Base-by-base conservation (phyloP, 1,140 invertebrate species). In the Camponotus pennsylvanicus region DNA sequence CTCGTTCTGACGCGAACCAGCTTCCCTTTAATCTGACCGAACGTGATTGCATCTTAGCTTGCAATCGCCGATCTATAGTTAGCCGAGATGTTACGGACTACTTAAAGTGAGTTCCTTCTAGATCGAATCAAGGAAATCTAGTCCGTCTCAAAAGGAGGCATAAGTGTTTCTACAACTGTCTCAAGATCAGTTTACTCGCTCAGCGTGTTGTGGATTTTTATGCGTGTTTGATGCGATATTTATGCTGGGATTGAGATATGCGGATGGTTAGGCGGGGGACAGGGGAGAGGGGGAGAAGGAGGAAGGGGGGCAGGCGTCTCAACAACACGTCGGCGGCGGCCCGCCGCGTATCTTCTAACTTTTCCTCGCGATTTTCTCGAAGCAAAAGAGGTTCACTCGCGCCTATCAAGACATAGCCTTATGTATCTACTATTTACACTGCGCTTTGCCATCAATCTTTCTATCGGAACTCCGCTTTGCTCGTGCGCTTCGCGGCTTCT, bases 271-370 rank as follows among this genome's bases (percentile, higher is more conserved):
- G 49, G 13, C 13, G 49, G 83, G 67, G 85, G 42, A 49, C 64
- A 71, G 79, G 83, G 79, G 76, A 71, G 15, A 64, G 82, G 55
- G 88, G 61, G 85, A 42, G 55, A 69, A 67, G 78, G 86, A 79
- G 71, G 77, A 18, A 69, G 86, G 49, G 89, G 91, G 92, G 91
- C 92, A 91, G 88, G 91, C 92, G 92, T 93, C 92, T 93, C 92
- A 93, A 93, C 89, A 93, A 93, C 93, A 93, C 88, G 88, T 92
- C 90, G 87, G 91, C 91, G 92, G 88, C 89, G 88, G 86, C 90
- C 91, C 90, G 89, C 91, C 92, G 92, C 91, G 82, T 89, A 89
- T 84, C 42, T 87, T 57, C 55, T 82, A 83, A 55, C 86, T 86
- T 59, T 69, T 32, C 40, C 79, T 91, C 78, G 88, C 86, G 82